phyloP scores from a whole-genome alignment of 2,888 invertebrate genomes.

The Cephus rjabovi region DNA sequence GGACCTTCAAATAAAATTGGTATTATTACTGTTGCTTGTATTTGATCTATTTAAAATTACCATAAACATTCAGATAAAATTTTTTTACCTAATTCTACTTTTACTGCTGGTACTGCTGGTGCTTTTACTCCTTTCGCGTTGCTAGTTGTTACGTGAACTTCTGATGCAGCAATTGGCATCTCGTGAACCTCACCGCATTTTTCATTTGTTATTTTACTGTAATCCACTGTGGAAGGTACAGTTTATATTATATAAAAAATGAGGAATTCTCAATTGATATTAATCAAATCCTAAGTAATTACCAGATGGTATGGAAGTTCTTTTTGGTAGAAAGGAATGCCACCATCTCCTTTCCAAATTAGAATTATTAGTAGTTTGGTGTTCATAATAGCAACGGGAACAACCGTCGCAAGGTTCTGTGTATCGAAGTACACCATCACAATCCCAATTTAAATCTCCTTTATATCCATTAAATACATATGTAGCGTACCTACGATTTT shows the following conservation, averaged over 20 bases:
- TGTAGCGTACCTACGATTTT: conserved; percentile 72
- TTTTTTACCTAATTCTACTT: conserved; percentile 69
- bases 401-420: conserved; percentile 87
- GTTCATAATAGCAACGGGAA: conserved; percentile 74
- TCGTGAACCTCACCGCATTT: conserved; percentile 71
- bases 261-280: neutral
- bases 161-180: conserved; percentile 73
- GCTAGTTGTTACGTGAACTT: conserved; percentile 72
- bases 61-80: conserved; percentile 14
- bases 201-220: conserved; percentile 70
- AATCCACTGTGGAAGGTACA: conserved; percentile 54
- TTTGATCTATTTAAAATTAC: conserved; percentile 19
- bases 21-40: neutral
- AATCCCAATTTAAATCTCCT: conserved; percentile 75
- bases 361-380: conserved; percentile 53
- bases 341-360: conserved; percentile 66
- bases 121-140: conserved; percentile 56
- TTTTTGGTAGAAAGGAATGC: conserved; percentile 65
- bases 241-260: neutral
- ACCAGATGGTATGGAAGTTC: conserved; percentile 24
- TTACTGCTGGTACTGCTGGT: conserved; percentile 68
- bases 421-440: conserved; percentile 79
- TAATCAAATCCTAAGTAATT: conserved; percentile 18
- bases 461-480: conserved; percentile 81
- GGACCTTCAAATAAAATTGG: conserved; percentile 62